phyloP scores from a whole-genome alignment of 2,888 invertebrate species.

The Drosophila nigritarsus region DNA sequence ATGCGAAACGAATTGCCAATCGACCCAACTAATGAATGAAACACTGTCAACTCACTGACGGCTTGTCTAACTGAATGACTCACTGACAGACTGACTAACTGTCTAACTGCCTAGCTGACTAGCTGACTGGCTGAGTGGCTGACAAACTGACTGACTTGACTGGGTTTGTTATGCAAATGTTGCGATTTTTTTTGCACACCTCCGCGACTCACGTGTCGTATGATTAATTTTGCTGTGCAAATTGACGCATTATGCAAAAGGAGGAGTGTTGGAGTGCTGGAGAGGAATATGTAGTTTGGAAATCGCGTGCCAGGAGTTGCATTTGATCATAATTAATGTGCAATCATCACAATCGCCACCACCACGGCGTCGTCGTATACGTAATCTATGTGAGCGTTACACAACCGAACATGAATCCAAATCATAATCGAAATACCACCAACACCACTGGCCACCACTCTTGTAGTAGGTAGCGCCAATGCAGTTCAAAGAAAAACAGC shows the following conservation, averaged over 20 bases:
- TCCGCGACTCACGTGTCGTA: constrained; percentile 40
- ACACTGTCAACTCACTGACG: constrained; percentile 32
- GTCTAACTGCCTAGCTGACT: constrained; percentile 15
- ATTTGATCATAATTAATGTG: constrained; percentile 57
- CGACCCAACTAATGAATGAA: constrained; percentile 32
- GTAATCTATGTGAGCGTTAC: constrained; percentile 31
- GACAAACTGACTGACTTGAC: constrained; percentile 13
- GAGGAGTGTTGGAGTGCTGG: constrained; percentile 17
- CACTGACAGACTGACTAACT: constrained; percentile 29
- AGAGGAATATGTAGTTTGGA: constrained; percentile 7
- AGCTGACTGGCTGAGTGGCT: constrained; percentile 25
- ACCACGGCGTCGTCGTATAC: constrained; percentile 37
- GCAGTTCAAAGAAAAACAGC: background rate
- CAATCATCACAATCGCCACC: constrained; percentile 14
- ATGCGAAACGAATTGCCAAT: constrained; percentile 57
- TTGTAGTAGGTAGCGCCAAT: constrained; percentile 4
- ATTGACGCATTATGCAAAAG: constrained; percentile 40
- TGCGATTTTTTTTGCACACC: constrained; percentile 19
- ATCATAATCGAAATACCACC: constrained; percentile 7
- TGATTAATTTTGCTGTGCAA: constrained; percentile 65
- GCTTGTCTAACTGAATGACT: constrained; percentile 37
- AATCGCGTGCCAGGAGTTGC: constrained; percentile 35
- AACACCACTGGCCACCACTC: constrained; percentile 18
- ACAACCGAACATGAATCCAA: constrained; percentile 8
- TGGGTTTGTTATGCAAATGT: constrained; percentile 41